Evolutionary conservation across 2,888 invertebrate species (phyloP).

Genomic region (Eubasilissa splendida): DNA sequence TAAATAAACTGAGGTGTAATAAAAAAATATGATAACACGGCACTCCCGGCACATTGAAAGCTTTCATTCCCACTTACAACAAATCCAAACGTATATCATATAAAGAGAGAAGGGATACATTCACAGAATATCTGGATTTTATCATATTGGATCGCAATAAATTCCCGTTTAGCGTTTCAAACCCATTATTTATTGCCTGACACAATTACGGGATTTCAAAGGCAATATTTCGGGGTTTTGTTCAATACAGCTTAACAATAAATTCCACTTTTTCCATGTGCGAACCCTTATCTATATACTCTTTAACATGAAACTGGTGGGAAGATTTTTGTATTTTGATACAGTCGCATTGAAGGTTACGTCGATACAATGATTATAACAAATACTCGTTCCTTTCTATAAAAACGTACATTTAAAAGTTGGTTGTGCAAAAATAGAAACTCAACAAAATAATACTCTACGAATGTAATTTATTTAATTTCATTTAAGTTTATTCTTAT

Average conservation of each 20-base stretch:
- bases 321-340: conserved; percentile 9
- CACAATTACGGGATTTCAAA: conserved; percentile 31
- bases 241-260: conserved; percentile 32
- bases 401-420: no score
- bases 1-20: no score
- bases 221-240: conserved; percentile 4
- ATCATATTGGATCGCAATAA: conserved; percentile 15
- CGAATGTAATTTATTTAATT: no score
- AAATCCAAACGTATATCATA: no score
- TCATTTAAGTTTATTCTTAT: no score
- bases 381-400: no score
- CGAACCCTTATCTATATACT: conserved; percentile 25
- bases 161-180: conserved; percentile 24
- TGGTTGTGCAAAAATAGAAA: no score
- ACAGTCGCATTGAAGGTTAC: not conserved
- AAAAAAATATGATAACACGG: no score
- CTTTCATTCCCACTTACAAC: no score
- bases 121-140: conserved; percentile 16
- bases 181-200: conserved; percentile 27
- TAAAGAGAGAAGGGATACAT: not conserved
- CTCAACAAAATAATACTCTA: no score
- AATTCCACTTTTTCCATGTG: not conserved
- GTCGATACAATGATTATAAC: not conserved
- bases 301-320: not conserved
- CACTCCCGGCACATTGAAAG: no score